Evolutionary conservation across 2,113 vertebrate species (phyloP).

Genomic region (Notiomystis cincta): DNA sequence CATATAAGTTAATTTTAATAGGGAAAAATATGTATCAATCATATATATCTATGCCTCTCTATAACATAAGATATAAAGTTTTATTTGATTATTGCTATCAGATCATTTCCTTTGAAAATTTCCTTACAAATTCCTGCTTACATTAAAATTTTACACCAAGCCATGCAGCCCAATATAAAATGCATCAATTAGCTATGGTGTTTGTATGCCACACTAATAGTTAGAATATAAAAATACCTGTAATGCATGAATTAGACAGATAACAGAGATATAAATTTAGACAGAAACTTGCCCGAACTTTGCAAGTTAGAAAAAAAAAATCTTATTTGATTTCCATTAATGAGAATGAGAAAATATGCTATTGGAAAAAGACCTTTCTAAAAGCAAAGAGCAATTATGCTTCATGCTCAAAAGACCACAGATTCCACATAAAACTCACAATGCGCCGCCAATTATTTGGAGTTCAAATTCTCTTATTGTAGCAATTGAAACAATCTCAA

Average conservation of each 20-base stretch:
- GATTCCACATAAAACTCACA: constrained; percentile 68
- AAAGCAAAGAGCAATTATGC: constrained; percentile 70
- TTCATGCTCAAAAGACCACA: constrained; percentile 63
- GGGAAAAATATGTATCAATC: not conserved
- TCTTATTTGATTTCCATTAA: constrained; percentile 69
- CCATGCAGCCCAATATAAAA: not conserved
- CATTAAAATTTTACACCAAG: not conserved
- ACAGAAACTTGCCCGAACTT: constrained; percentile 49
- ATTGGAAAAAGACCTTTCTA: constrained; percentile 63
- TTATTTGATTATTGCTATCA: not conserved
- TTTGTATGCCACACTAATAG: not conserved
- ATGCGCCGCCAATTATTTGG: constrained; percentile 69
- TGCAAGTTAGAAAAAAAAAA: constrained; percentile 40
- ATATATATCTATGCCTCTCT: not conserved
- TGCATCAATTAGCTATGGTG: not conserved
- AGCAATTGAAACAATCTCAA: constrained; percentile 66
- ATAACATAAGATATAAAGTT: not conserved
- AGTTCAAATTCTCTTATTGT: constrained; percentile 66
- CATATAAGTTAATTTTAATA: not conserved
- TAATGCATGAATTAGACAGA: not conserved
- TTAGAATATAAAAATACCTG: not conserved
- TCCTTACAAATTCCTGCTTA: not conserved
- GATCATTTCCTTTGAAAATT: not conserved
- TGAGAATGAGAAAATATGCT: constrained; percentile 60
- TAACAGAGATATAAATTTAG: not conserved